Base-by-base conservation (phyloP, 2,888 invertebrate genomes). In the Sericinus montela region DNA sequence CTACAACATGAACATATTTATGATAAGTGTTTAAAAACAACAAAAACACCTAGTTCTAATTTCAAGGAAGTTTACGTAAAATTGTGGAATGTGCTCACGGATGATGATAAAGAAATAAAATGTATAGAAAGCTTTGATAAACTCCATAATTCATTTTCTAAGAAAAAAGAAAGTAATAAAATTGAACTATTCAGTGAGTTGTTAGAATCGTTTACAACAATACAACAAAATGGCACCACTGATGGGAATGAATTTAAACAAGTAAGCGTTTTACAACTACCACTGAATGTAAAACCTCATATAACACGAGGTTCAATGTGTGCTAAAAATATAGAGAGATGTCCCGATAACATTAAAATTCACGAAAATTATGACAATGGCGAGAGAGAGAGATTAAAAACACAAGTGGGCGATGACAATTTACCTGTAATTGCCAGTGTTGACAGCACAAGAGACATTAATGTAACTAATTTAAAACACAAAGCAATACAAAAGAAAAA, bases 161-260 rank as follows among this genome's bases (percentile, higher is more conserved):
- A 70, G 15, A 45, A 56, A 28, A 32, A 56, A 25, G 56, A 7
- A 52, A 44, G 35, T 55, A 37, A 48, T 30, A 35, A 53, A 48
- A 59, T 76, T 40, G 67, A 75, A 50, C 57, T 72, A 14, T 82
- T 82, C 56, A 54, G 62, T 53, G 72, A 78, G 51, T 65, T 80
- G 51, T 40, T 80, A 37, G 53, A 56, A 28, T 77, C 79, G 34
- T 80, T 69, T 62, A 37, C 72, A 55, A 55, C 47, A 36, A 45
- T 14, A 29, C 16, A 48, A 10, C 14, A 36, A 2, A 32, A 42
- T 15, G 6, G 7, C 4, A 39, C 7, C 13, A 7, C 10, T 23
- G 42, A 49, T 35, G 29, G 19, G 10, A 3, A 16, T 7, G 14
- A 34, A 30, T 48, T 44, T 34, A 0, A 14, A n/a, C 8, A 43